These are phyloP conservation scores for Drosophila hydei DNA, from an alignment of 1,140 invertebrate genomes.

Conservation along the genomic window DNA sequence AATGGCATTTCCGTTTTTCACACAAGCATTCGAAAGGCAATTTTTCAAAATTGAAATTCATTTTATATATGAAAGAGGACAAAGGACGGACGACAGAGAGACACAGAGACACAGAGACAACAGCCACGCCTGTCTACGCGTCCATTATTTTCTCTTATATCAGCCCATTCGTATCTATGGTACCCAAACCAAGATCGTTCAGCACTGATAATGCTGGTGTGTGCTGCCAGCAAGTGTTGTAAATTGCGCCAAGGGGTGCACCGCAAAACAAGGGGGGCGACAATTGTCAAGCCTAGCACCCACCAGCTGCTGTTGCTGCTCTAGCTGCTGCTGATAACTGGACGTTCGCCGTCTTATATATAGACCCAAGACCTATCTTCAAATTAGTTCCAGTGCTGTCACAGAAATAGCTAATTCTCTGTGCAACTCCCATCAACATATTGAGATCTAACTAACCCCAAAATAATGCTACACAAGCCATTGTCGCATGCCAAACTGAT, in stretches of 20 bases:
- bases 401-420: constrained; percentile 14
- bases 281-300: constrained; percentile 38
- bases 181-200: constrained; percentile 66
- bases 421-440: neutral
- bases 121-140: constrained; percentile 48
- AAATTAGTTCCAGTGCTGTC: constrained; percentile 61
- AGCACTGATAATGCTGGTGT: constrained; percentile 44
- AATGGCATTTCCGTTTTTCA: constrained; percentile 77
- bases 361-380: constrained; percentile 21
- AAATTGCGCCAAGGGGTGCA: constrained; percentile 55
- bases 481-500: constrained; percentile 13
- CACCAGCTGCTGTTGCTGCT: constrained; percentile 11
- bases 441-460: constrained; percentile 15
- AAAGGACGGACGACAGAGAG: too few species aligned
- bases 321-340: constrained; percentile 1
- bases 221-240: constrained; percentile 64
- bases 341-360: constrained; percentile 1
- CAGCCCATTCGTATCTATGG: constrained; percentile 58
- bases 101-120: constrained; percentile 10
- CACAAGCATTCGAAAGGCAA: constrained; percentile 72
- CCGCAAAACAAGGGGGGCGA: constrained; percentile 19
- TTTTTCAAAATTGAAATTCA: constrained; percentile 82
- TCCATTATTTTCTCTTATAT: constrained; percentile 63
- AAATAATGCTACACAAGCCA: neutral
- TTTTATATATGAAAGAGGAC: constrained; percentile 47